Percentiles rank a stretch among this genome's conserved stretches.
phyloP scores from a whole-genome alignment of 2,113 vertebrate species.

The Pontoporia blainvillei region DNA sequence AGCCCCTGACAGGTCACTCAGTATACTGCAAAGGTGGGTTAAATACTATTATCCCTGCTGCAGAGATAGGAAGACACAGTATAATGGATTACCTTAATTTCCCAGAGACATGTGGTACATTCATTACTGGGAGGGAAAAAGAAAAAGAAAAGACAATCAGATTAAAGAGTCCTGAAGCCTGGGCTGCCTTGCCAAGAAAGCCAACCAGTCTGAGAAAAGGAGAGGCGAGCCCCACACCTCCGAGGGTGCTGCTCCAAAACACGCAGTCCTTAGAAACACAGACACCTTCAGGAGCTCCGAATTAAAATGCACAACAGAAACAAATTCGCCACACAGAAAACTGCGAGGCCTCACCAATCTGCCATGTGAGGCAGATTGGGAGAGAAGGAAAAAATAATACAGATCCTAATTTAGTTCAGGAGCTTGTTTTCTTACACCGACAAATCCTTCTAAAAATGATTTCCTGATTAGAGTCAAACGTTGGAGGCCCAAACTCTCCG shows the following conservation, averaged over 20 bases:
- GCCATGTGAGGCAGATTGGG: neutral
- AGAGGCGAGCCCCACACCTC: neutral
- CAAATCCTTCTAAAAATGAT: slow-evolving; percentile 79
- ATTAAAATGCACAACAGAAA: slow-evolving; percentile 12
- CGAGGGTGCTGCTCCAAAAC: neutral
- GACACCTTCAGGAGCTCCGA: neutral
- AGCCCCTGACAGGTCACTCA: slow-evolving; percentile 62
- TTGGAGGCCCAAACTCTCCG: slow-evolving; percentile 78
- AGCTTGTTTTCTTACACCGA: slow-evolving; percentile 69
- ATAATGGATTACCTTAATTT: slow-evolving; percentile 77
- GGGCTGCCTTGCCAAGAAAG: neutral
- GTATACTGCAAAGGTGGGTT: slow-evolving; percentile 60
- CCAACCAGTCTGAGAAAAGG: neutral
- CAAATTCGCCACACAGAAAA: neutral
- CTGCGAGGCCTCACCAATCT: neutral
- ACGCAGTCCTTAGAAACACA: neutral
- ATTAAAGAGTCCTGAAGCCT: slow-evolving; percentile 24
- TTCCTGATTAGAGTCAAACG: slow-evolving; percentile 81
- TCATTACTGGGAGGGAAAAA: slow-evolving; percentile 52
- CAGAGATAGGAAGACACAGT: slow-evolving; percentile 51
- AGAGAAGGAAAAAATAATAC: slow-evolving; percentile 50
- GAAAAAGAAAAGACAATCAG: slow-evolving; percentile 48
- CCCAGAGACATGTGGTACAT: slow-evolving; percentile 56
- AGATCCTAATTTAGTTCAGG: slow-evolving; percentile 74
- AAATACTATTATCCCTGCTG: slow-evolving; percentile 55